Evolutionary conservation across 2,888 invertebrate species (phyloP).

Genomic region (Alcis repandata): DNA sequence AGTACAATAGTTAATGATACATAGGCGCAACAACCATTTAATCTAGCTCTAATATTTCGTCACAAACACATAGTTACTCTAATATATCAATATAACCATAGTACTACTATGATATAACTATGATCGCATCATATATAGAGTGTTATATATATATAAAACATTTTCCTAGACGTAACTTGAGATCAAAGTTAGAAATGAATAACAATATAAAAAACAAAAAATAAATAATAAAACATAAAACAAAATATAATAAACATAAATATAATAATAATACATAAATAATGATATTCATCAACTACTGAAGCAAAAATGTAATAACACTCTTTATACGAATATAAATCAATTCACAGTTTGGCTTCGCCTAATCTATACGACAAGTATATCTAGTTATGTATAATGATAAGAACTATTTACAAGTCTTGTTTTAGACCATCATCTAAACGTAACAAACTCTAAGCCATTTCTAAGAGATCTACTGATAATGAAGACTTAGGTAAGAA

Average conservation of each 20-base stretch:
- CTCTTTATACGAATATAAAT: conserved; percentile 49
- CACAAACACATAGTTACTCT: conserved; percentile 53
- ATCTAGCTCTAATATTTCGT: conserved; percentile 58
- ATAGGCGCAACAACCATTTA: conserved; percentile 62
- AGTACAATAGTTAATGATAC: conserved; percentile 56
- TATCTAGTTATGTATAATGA: conserved; percentile 41
- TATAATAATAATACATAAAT: no score
- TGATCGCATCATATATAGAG: conserved; percentile 23
- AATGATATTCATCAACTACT: not conserved
- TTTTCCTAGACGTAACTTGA: not conserved
- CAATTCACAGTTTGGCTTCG: conserved; percentile 75
- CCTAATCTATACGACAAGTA: conserved; percentile 54
- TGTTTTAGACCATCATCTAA: conserved; percentile 57
- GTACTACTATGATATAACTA: conserved; percentile 15
- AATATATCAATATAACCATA: conserved; percentile 7
- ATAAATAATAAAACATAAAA: no score
- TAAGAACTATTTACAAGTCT: conserved; percentile 58
- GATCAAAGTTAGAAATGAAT: not conserved
- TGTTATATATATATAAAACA: conserved; percentile 14
- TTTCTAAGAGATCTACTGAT: conserved; percentile 52
- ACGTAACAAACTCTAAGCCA: conserved; percentile 58
- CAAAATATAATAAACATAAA: no score
- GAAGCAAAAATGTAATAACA: conserved; percentile 5
- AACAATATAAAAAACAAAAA: no score
- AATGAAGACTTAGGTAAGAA: conserved; percentile 43